Evolutionary conservation across 2,797 vertebrate species (phyloP).

Genomic region (Hephaestus fuliginosus): DNA sequence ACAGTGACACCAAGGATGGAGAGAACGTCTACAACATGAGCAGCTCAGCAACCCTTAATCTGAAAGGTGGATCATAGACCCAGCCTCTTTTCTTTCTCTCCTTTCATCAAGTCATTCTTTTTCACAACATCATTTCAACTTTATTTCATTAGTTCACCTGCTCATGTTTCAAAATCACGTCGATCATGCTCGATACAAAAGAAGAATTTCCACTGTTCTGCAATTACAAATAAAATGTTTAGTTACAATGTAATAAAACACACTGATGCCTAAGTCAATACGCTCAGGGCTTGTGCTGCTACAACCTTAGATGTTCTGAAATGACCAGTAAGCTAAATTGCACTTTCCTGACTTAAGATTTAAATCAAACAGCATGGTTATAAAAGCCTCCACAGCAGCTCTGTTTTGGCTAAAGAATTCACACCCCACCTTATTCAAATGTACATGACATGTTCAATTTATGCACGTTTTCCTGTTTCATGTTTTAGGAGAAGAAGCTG

Average conservation of each 20-base stretch:
- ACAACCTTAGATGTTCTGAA: not conserved
- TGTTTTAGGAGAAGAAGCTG: conserved; percentile 76
- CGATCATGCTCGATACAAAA: not conserved
- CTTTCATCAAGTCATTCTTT: not conserved
- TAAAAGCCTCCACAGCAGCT: not conserved
- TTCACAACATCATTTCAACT: not conserved
- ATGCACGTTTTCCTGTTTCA: not conserved
- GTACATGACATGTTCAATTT: not conserved
- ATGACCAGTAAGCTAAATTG: not conserved
- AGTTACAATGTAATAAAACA: too few species aligned
- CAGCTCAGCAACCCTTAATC: conserved; percentile 31
- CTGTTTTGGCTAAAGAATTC: not conserved
- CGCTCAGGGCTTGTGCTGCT: too few species aligned
- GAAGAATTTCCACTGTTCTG: not conserved
- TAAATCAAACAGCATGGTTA: not conserved
- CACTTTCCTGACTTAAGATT: not conserved
- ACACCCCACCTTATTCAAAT: not conserved
- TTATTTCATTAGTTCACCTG: not conserved
- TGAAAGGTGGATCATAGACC: conserved; percentile 53
- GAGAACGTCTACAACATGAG: conserved; percentile 77
- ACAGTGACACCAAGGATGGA: conserved; percentile 70
- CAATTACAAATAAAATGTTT: too few species aligned
- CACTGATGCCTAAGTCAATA: too few species aligned
- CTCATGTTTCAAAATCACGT: not conserved
- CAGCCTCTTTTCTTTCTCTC: not conserved